Percentiles rank a stretch among this genome's conserved stretches.
Evolutionary conservation across 2,888 invertebrate species (phyloP).

Genomic region (Lepidochrysops patricia): DNA sequence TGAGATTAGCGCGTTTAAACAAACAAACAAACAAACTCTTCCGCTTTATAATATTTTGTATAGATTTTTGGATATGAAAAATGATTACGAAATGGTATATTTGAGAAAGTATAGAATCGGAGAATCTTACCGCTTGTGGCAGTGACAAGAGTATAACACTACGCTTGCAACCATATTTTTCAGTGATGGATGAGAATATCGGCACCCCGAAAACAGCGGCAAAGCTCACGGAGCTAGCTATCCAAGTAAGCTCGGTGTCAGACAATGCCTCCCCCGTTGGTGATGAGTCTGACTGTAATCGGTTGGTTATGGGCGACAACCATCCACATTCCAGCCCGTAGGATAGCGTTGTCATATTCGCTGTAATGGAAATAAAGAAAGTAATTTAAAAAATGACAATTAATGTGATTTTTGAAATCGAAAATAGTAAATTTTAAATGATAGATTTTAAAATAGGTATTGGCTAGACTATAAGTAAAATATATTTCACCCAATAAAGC

Average conservation of each 20-base stretch:
- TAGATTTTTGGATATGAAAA: no score
- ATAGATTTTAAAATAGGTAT: no score
- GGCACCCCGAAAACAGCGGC: conserved; percentile 41
- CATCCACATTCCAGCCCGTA: conserved; percentile 51
- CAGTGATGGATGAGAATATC: conserved; percentile 51
- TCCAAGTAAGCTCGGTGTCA: conserved; percentile 49
- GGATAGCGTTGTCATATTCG: conserved; percentile 41
- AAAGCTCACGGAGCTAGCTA: conserved; percentile 53
- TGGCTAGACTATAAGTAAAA: not conserved
- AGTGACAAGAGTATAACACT: conserved; percentile 54
- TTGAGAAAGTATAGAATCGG: no score
- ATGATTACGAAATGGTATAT: no score
- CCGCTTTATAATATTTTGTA: no score
- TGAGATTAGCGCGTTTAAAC: no score
- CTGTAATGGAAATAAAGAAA: conserved; percentile 31
- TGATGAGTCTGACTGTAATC: conserved; percentile 37
- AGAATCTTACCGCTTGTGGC: conserved; percentile 47
- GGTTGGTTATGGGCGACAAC: conserved; percentile 46
- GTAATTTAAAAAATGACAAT: not conserved
- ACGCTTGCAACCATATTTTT: conserved; percentile 52
- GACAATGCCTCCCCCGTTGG: conserved; percentile 43
- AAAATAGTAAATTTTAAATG: no score
- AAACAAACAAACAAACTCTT: no score
- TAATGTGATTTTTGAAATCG: no score
- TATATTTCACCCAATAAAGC: conserved; percentile 8